Base-by-base conservation (phyloP, 2,888 invertebrate genomes). In the Lepidocyrtinus sp. region DNA sequence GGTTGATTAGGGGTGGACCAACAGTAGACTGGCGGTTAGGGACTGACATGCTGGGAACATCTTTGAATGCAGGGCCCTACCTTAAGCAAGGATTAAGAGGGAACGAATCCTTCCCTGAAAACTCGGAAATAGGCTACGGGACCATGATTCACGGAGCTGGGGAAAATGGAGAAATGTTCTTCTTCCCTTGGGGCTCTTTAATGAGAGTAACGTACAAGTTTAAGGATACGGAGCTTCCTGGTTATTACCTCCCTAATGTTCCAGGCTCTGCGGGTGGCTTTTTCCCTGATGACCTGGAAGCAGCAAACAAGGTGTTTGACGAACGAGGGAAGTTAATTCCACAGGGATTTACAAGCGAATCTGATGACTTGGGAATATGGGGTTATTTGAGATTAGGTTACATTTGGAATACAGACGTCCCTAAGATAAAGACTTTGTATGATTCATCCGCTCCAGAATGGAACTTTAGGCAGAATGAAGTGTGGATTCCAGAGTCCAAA, bases 251-350 rank as follows among this genome's bases (percentile, higher is more conserved):
- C 7, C 25, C 75, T 1, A 61, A 46, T 15, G 15, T 50, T n/a
- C 26, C 64, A 1, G 55, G 19, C 1, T 36, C 19, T 1, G 1
- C 3, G 0, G 63, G 69, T 36, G 22, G 19, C 0, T 63, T 75
- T n/a, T 62, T 19, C 19, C 21, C 63, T 1, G 75, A 68, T 21
- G 36, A 55, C 17, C 17, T 25, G 46, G 55, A 2, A 5, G 62
- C 19, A 0, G 64, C 45, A 2, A 19, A 1, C 2, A 27, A 71
- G n/a, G 9, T 25, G 1, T 45, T 5, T 12, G n/a, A 12, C 12
- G 3, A 36, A 24, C 59, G 68, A 19, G 75, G 75, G 15, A 67
- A 27, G 17, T 36, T 71, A 17, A 55, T 71, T 19, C 71, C 71
- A 1, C 61, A 71, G 15, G 27, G 17, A 27, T 61, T 71, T 25